Base-by-base conservation (phyloP, 1,140 invertebrate genomes). In the Schlechtendalia chinensis region DNA sequence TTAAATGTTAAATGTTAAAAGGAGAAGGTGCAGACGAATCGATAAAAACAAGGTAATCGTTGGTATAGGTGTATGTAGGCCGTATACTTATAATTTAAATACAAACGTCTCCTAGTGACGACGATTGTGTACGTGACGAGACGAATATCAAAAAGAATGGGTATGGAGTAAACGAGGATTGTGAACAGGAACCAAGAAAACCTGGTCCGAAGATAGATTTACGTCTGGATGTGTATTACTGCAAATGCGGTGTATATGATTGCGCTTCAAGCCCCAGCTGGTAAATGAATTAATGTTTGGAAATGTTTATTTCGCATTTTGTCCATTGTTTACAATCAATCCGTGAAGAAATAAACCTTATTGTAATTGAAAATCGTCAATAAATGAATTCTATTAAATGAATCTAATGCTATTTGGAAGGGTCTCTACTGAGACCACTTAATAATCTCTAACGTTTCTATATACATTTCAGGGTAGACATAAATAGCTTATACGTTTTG, bases 1-100 rank as follows among this genome's bases (percentile, higher is more conserved):
- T 75, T 75, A n/a, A n/a, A n/a, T n/a, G n/a, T n/a, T n/a, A n/a
- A n/a, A n/a, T 75, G 12, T 75, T 75, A 59, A 74, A 75, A 75
- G 72, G 54, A 19, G 32, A 54, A 29, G 22, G 54, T 59, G 22
- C 32, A 10, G 59, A 24, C 19, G 72, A 59, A 75, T 58, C 53
- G 22, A 75, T 58, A 59, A 58, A 45, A 45, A 22, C 72, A 58
- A 75, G 72, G 72, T 75, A 75, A n/a, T 47, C 12, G n/a, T 47
- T 16, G 8, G 22, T 50, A 17, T 63, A 32, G 19, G 29, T 29
- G 59, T 29, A 32, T 19, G 1, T 1, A 19, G 16, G 2, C 53
- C 19, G 22, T 69, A 24, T 24, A 47, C 5, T 4, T n/a, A 65
- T 39, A 54, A n/a, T 71, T 50, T 53, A n/a, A 53, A 72, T 29